phyloP scores from a whole-genome alignment of 2,113 vertebrate genomes.

The Telmatochromis brichardi region DNA sequence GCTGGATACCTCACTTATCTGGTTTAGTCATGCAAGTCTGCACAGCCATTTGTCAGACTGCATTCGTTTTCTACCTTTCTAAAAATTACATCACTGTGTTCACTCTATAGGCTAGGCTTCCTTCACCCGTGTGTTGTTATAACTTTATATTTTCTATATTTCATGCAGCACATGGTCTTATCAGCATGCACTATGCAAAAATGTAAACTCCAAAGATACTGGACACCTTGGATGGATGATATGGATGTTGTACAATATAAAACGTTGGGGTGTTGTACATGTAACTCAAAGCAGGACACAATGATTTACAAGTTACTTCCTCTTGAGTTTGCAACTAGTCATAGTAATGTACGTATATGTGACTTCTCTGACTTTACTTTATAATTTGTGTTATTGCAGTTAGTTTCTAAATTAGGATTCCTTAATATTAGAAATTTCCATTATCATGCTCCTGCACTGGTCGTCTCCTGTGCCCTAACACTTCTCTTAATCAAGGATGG shows the following conservation, averaged over 20 bases:
- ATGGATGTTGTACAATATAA: background rate
- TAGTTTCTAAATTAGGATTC: background rate
- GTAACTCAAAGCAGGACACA: background rate
- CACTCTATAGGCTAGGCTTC: background rate
- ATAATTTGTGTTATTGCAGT: background rate
- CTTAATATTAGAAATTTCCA: background rate
- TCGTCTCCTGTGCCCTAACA: background rate
- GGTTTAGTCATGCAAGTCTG: background rate
- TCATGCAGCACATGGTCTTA: background rate
- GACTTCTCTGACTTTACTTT: background rate
- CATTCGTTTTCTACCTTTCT: background rate
- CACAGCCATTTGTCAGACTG: background rate
- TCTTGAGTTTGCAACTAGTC: background rate
- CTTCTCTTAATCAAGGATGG: background rate
- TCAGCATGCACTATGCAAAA: background rate
- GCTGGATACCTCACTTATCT: slow-evolving; percentile 14
- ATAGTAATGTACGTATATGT: background rate
- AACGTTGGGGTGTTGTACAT: background rate
- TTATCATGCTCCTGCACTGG: background rate
- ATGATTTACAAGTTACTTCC: background rate
- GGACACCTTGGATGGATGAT: rapidly evolving
- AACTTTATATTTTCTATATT: background rate
- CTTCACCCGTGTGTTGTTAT: background rate
- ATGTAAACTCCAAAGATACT: background rate
- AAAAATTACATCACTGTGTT: background rate